Base-by-base conservation (phyloP, 1,140 invertebrate species). In the Neocloeon triangulifer region DNA sequence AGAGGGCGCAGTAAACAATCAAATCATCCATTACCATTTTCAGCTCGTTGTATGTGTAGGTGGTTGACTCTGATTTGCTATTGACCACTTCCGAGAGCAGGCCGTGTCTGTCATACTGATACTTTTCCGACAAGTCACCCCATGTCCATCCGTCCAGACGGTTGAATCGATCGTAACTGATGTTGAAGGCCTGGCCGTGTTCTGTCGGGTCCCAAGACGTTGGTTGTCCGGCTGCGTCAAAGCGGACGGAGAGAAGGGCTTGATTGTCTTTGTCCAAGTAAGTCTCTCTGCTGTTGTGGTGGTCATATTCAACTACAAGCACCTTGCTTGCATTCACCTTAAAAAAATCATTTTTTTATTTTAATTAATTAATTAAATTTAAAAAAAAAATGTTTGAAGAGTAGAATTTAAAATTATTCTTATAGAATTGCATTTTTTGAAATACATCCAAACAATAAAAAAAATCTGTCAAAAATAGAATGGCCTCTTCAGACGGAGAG, bases 101-200 rank as follows among this genome's bases (percentile, higher is more conserved):
- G 1, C 85, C 85, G 36, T 82, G 73, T 0, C 72, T 63, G 42
- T 89, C 81, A 48, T 91, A 95, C 34, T 66, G 73, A 44, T 85
- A 85, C 25, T 71, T 72, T 45, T 92, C 76, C 40, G 77, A 71
- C 5, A 77, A 69, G 0, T 66, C 61, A 2, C 86, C 88, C 75
- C 88, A 89, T 43, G 73, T 71, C 84, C 88, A 92, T 13, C 69
- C 69, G 38, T 81, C 73, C n/a, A 94, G 68, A 32, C 84, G 66
- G 41, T 89, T 88, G 52, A 86, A 89, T 34, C 74, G 65, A 45
- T 94, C 85, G 48, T 92, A 94, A 2, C 76, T 78, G 30, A 94
- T 73, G 45, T 82, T 92, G 2, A 94, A 56, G 5, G 53, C 43
- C 7, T 52, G 53, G 34, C 71, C 73, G 50, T 69, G 70, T 18